These are phyloP conservation scores for Enteromius thamalakanensis DNA, from an alignment of 2,797 vertebrate genomes.

Conservation along the genomic window DNA sequence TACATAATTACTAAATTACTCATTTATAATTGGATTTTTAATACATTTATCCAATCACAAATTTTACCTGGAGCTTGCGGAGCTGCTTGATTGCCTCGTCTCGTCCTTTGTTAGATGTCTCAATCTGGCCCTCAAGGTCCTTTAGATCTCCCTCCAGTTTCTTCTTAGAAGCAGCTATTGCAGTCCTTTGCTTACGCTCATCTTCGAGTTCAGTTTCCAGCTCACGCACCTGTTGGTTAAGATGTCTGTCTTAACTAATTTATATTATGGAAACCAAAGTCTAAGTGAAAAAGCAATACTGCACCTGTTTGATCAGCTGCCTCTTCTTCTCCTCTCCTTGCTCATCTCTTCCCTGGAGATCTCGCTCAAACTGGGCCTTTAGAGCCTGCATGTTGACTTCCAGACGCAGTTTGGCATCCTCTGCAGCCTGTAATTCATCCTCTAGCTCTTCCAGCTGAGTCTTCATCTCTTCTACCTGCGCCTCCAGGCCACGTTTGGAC, in stretches of 20 bases:
- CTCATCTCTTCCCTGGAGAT: constrained; percentile 89
- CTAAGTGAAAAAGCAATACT: not conserved
- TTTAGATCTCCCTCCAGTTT: constrained; percentile 94
- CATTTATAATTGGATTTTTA: not conserved
- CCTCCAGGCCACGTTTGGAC: constrained; percentile 89
- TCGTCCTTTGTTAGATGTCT: constrained; percentile 85
- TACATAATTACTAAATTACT: not conserved
- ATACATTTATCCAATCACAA: not conserved
- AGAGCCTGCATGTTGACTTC: constrained; percentile 96
- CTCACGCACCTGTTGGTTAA: constrained; percentile 85
- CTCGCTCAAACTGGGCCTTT: constrained; percentile 89
- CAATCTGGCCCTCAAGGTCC: constrained; percentile 90
- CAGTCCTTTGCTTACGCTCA: constrained; percentile 88
- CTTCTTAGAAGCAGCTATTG: constrained; percentile 86
- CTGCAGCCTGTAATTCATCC: constrained; percentile 94
- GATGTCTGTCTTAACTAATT: not conserved
- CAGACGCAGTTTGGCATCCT: constrained; percentile 93
- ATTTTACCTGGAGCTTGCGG: constrained; percentile 87
- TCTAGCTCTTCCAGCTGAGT: constrained; percentile 94
- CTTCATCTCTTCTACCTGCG: constrained; percentile 93
- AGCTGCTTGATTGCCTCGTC: constrained; percentile 95
- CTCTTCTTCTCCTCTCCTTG: constrained; percentile 92
- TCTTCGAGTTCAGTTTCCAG: constrained; percentile 94
- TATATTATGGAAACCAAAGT: not conserved
- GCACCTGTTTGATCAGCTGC: constrained; percentile 90